Evolutionary conservation across 1,140 invertebrate genomes (phyloP).

Genomic region (Calliphora vicina): DNA sequence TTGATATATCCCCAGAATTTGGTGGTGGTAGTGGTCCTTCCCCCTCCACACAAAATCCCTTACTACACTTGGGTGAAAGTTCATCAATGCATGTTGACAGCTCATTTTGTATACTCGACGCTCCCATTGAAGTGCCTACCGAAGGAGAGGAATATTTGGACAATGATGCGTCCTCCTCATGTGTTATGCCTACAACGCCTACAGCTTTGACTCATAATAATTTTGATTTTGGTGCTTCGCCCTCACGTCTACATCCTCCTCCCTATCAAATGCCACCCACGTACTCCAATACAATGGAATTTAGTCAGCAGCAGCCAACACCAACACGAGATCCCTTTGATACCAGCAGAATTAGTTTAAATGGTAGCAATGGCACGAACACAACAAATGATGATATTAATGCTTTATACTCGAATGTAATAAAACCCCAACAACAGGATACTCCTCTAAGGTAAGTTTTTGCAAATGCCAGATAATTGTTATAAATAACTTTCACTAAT

Average conservation of each 20-base stretch:
- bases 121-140: slow-evolving; percentile 76
- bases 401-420: slow-evolving; percentile 50
- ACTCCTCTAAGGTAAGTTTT: slow-evolving; percentile 15
- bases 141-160: slow-evolving; percentile 44
- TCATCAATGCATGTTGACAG: slow-evolving; percentile 52
- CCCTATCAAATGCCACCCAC: slow-evolving; percentile 66
- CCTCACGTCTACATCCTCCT: slow-evolving; percentile 59
- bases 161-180: slow-evolving; percentile 19
- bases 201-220: slow-evolving; percentile 42
- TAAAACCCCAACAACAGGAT: slow-evolving; percentile 26
- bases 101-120: slow-evolving; percentile 74
- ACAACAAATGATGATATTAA: slow-evolving; percentile 23
- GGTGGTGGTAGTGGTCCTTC: slow-evolving; percentile 36
- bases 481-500: neutral
- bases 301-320: slow-evolving; percentile 49
- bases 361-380: neutral
- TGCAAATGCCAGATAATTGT: neutral
- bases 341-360: slow-evolving; percentile 60
- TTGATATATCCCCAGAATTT: slow-evolving; percentile 71
- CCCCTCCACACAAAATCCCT: neutral
- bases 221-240: slow-evolving; percentile 7
- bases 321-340: slow-evolving; percentile 69
- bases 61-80: slow-evolving; percentile 43
- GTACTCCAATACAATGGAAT: slow-evolving; percentile 64
- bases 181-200: slow-evolving; percentile 49